Evolutionary conservation across 2,888 invertebrate species (phyloP).

Genomic region (Margaritifera margaritifera): DNA sequence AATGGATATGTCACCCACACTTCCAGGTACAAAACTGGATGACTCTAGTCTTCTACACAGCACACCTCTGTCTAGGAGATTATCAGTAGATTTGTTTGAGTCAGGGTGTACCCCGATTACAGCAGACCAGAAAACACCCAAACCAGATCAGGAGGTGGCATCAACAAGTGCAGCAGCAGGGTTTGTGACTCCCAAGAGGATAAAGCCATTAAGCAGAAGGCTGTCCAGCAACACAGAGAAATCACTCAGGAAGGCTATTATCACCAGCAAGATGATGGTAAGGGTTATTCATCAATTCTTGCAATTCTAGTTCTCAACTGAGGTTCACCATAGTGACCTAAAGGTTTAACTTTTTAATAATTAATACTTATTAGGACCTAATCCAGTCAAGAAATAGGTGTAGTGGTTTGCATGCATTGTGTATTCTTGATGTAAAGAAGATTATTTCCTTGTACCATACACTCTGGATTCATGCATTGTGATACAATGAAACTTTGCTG

Average conservation of each 20-base stretch:
- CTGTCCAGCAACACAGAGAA: constrained; percentile 51
- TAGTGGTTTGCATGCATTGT: too few species aligned
- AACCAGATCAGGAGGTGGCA: not conserved
- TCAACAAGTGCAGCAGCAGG: constrained; percentile 4
- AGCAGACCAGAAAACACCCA: constrained; percentile 10
- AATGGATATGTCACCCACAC: too few species aligned
- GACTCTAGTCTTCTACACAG: constrained; percentile 27
- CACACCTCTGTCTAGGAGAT: constrained; percentile 33
- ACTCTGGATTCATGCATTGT: too few species aligned
- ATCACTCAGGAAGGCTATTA: constrained; percentile 41
- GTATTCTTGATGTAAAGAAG: too few species aligned
- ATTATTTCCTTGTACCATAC: too few species aligned
- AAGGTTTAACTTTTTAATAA: too few species aligned
- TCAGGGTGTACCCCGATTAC: constrained; percentile 41
- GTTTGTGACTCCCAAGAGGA: constrained; percentile 45
- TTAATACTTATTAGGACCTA: too few species aligned
- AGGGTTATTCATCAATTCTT: not conserved
- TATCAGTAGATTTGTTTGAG: constrained; percentile 40
- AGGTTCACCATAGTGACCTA: too few species aligned
- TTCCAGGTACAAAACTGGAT: not conserved
- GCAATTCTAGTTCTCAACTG: too few species aligned
- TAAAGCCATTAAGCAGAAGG: constrained; percentile 34
- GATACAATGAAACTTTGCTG: too few species aligned
- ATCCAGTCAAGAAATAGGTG: too few species aligned
- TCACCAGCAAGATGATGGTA: constrained; percentile 54